Evolutionary conservation across 2,797 vertebrate genomes (phyloP).

Genomic region (Aratinga solstitialis): DNA sequence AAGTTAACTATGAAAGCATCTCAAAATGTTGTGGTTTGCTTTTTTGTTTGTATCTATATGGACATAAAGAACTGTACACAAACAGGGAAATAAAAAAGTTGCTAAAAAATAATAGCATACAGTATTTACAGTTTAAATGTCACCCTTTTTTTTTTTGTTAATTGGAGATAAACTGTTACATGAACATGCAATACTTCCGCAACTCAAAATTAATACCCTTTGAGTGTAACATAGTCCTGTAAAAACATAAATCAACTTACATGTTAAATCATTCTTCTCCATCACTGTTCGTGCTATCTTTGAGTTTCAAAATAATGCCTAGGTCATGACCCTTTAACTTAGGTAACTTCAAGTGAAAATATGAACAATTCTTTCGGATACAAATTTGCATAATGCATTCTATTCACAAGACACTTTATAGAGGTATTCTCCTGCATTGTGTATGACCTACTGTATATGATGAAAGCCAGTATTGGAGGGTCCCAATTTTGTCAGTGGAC

Average conservation of each 20-base stretch:
- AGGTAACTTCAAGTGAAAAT: neutral
- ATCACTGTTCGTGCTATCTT: neutral
- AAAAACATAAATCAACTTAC: neutral
- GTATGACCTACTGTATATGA: neutral
- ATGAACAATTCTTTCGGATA: neutral
- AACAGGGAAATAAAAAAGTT: constrained; percentile 87
- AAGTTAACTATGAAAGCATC: constrained; percentile 82
- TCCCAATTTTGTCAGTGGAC: neutral
- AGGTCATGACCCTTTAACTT: neutral
- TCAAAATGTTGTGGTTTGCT: constrained; percentile 31
- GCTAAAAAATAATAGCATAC: constrained; percentile 84
- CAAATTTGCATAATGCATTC: neutral
- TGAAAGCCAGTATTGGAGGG: neutral
- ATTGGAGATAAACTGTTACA: constrained; percentile 34
- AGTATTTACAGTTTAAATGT: constrained; percentile 84
- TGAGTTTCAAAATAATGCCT: constrained; percentile 9
- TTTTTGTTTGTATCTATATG: constrained; percentile 68
- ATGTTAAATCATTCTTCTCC: neutral
- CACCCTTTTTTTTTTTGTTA: neutral
- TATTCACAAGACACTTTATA: neutral
- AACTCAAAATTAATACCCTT: constrained; percentile 11
- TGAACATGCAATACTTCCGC: constrained; percentile 68
- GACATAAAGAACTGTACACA: constrained; percentile 83
- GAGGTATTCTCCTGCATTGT: neutral
- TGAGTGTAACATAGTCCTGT: neutral